Evolutionary conservation across 2,888 invertebrate genomes (phyloP).

Genomic region (Thecocarcelia acutangulata): DNA sequence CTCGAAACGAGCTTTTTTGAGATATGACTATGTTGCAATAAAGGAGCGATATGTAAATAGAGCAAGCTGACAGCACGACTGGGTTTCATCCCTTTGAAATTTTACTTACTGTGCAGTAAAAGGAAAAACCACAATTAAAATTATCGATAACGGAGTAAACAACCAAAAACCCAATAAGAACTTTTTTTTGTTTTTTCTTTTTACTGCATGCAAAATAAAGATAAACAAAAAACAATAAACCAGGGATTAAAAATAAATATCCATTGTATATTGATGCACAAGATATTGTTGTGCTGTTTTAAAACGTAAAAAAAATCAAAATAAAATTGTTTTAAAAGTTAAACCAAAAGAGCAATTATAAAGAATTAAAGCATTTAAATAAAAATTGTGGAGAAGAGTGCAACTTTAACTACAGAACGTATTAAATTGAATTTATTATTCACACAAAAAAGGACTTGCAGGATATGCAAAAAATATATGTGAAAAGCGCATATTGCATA

Average conservation of each 20-base stretch:
- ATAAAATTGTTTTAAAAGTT: slow-evolving; percentile 45
- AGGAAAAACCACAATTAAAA: slow-evolving; percentile 58
- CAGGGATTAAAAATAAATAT: slow-evolving; percentile 56
- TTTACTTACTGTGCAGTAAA: slow-evolving; percentile 23
- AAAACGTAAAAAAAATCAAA: slow-evolving; percentile 13
- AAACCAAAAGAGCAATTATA: slow-evolving; percentile 58
- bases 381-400: slow-evolving; percentile 7
- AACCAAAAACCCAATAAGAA: slow-evolving; percentile 13
- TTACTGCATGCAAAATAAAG: slow-evolving; percentile 63
- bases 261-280: slow-evolving; percentile 43
- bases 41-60: background rate
- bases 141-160: slow-evolving; percentile 52
- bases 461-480: background rate
- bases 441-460: background rate
- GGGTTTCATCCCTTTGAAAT: background rate
- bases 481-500: background rate
- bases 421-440: slow-evolving; percentile 23
- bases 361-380: slow-evolving; percentile 42
- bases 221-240: slow-evolving; percentile 58
- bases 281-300: slow-evolving; percentile 4
- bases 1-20: too few species aligned
- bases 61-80: background rate
- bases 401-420: slow-evolving; percentile 16
- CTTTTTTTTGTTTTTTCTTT: slow-evolving; percentile 67
- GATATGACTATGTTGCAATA: too few species aligned